These are phyloP conservation scores for Cepaea nemoralis DNA, from an alignment of 1,140 invertebrate species.

Conservation along the genomic window DNA sequence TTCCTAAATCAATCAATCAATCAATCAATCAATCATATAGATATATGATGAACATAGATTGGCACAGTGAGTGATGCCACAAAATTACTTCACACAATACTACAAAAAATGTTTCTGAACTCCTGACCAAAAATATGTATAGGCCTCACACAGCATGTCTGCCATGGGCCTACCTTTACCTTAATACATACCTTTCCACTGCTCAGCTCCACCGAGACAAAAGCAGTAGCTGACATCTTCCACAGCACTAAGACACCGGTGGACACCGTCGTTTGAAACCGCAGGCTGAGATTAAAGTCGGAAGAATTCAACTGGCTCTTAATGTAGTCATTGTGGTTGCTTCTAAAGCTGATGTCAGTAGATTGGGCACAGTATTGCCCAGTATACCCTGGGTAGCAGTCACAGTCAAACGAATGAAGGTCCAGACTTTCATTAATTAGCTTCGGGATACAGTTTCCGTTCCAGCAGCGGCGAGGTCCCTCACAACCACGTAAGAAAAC, in stretches of 20 bases:
- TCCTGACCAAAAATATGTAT: too few species aligned
- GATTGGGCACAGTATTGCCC: conserved; percentile 87
- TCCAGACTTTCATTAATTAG: conserved; percentile 78
- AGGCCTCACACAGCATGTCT: too few species aligned
- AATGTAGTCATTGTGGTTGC: conserved; percentile 72
- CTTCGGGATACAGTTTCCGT: conserved; percentile 76
- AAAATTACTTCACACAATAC: too few species aligned
- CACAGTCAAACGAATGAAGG: conserved; percentile 58
- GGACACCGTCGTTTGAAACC: conserved; percentile 90
- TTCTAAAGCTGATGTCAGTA: conserved; percentile 89
- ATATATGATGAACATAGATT: too few species aligned
- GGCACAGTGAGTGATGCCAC: too few species aligned
- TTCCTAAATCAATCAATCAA: too few species aligned
- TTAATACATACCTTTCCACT: conserved; percentile 35
- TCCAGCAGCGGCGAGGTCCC: conserved; percentile 46
- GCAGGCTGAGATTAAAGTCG: conserved; percentile 80
- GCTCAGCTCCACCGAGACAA: conserved; percentile 45
- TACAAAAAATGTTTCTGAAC: too few species aligned
- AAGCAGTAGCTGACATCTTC: conserved; percentile 70
- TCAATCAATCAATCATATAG: too few species aligned
- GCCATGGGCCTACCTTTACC: too few species aligned
- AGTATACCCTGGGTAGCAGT: conserved; percentile 90
- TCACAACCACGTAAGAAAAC: conserved; percentile 76
- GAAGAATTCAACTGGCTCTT: neutral
- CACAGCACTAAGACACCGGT: conserved; percentile 81